Conservation (phyloP, 2,113 vertebrate genomes). For the Zosterops lateralis region DNA sequence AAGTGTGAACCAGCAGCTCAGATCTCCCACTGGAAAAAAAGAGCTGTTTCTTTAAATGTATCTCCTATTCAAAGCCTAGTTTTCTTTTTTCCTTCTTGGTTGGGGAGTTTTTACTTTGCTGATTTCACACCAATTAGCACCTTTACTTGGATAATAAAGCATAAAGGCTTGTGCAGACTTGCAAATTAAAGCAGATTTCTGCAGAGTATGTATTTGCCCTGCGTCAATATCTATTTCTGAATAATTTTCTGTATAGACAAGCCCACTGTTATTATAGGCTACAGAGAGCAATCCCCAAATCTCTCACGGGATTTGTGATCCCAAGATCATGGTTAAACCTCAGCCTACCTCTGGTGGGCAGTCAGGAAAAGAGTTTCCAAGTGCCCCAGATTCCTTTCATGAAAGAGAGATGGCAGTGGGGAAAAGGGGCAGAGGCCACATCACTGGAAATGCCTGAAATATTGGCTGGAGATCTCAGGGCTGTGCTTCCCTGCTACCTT, state of each 20-base stretch:
- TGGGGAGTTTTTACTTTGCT: neutral
- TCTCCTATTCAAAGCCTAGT: neutral
- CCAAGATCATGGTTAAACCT: neutral
- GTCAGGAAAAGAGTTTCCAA: neutral
- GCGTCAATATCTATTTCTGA: neutral
- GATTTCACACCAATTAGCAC: neutral
- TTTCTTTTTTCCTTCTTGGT: neutral
- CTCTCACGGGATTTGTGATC: neutral
- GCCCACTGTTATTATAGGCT: neutral
- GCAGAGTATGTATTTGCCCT: neutral
- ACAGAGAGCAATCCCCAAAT: neutral
- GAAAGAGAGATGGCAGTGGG: neutral
- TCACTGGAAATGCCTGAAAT: neutral
- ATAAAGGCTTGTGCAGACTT: neutral
- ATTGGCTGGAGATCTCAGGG: neutral
- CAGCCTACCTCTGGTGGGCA: neutral
- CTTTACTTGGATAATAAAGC: neutral
- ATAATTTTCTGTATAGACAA: neutral
- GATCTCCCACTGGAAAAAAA: neutral
- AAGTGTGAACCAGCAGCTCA: neutral
- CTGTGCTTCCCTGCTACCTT: fast-evolving
- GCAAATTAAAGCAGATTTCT: neutral
- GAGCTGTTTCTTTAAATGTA: neutral
- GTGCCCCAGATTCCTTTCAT: neutral
- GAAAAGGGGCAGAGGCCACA: neutral